A percentile compares a stretch with the other conserved stretches of the same genome.
These are phyloP conservation scores for Propithecus deckenii DNA, from an alignment of 2,797 vertebrate genomes.

Conservation along the genomic window DNA sequence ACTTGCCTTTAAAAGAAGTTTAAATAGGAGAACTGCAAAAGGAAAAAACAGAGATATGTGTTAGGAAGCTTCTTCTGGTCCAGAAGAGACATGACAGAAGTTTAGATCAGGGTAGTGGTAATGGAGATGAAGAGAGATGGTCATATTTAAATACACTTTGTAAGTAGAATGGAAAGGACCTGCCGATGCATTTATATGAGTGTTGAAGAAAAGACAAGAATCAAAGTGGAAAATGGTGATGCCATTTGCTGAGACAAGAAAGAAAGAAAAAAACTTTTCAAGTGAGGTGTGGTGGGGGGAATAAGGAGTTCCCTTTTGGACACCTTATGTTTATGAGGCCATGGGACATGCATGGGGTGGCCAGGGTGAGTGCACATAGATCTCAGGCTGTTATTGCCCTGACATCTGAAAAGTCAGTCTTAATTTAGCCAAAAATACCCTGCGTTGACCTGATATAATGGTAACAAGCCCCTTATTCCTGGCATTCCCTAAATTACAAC, in stretches of 20 bases:
- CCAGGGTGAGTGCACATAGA: not conserved
- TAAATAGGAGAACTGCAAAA: not conserved
- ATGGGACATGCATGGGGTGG: not conserved
- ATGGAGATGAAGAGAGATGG: not conserved
- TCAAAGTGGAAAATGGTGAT: not conserved
- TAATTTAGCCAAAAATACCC: not conserved
- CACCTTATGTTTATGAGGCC: not conserved
- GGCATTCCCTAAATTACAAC: not conserved
- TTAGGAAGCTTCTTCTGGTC: not conserved
- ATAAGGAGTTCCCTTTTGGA: not conserved
- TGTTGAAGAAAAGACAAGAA: not conserved
- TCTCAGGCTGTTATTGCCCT: not conserved
- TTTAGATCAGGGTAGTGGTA: not conserved
- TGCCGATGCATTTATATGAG: not conserved
- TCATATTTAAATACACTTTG: not conserved
- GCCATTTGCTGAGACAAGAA: not conserved
- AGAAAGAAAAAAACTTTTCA: not conserved
- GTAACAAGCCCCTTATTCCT: not conserved
- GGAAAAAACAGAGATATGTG: not conserved
- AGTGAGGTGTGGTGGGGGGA: not conserved
- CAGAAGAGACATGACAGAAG: not conserved
- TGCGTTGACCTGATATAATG: not conserved
- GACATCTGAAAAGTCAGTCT: not conserved
- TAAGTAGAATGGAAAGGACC: not conserved
- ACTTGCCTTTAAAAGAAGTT: not conserved